A percentile compares a stretch with the other conserved stretches of the same genome.
phyloP scores from a whole-genome alignment of 2,113 vertebrate species.

The Ictidomys tridecemlineatus region DNA sequence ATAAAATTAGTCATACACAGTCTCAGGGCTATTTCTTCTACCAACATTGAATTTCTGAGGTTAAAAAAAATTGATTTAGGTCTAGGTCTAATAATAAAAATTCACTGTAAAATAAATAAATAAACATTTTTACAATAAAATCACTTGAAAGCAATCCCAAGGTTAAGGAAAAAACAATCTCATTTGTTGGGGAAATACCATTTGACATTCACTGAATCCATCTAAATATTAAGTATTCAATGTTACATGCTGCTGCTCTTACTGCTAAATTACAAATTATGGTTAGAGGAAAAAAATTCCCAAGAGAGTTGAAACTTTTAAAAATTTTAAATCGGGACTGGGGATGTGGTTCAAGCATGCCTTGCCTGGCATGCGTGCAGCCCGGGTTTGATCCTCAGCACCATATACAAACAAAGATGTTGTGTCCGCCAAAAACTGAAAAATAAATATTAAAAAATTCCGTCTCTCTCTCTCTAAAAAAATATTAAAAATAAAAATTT shows the following conservation, averaged over 20 bases:
- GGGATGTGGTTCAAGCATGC: too few species aligned
- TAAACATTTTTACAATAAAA: conserved; percentile 48
- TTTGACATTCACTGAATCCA: not conserved
- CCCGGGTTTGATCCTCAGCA: too few species aligned
- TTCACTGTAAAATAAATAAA: not conserved
- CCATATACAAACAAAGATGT: too few species aligned
- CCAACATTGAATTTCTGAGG: not conserved
- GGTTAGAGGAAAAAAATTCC: not conserved
- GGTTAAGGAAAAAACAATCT: not conserved
- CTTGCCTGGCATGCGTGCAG: too few species aligned
- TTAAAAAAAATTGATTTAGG: not conserved
- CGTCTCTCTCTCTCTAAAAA: too few species aligned
- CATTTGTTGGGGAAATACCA: not conserved
- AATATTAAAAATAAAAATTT: not conserved
- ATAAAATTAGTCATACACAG: not conserved
- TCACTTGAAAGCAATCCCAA: not conserved
- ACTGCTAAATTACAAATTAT: not conserved
- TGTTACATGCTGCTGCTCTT: not conserved
- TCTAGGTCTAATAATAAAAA: conserved; percentile 39
- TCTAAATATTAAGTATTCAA: not conserved
- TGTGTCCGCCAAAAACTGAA: too few species aligned
- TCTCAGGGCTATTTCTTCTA: not conserved
- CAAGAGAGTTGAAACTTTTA: not conserved
- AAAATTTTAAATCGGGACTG: not conserved
- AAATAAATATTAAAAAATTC: too few species aligned